These are phyloP conservation scores for Boulengeromyrus knoepffleri DNA, from an alignment of 2,113 vertebrate species.

Conservation along the genomic window DNA sequence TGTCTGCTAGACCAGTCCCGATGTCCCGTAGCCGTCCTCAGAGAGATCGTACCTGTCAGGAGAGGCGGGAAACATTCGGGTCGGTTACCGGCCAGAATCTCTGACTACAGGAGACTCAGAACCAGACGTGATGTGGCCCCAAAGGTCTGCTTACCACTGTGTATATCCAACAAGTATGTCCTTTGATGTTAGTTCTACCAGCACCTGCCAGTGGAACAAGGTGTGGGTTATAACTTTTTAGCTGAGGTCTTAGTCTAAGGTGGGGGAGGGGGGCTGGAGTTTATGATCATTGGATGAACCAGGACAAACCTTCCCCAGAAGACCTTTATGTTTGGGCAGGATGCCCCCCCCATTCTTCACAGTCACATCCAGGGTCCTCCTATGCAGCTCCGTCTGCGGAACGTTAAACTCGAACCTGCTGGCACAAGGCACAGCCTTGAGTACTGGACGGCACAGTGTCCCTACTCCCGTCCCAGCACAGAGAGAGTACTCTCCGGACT, in stretches of 20 bases:
- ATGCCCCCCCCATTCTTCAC: slow-evolving; percentile 93
- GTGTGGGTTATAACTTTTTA: neutral
- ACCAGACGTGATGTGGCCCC: neutral
- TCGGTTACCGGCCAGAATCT: neutral
- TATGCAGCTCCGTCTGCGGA: slow-evolving; percentile 79
- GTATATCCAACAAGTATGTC: slow-evolving; percentile 88
- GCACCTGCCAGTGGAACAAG: slow-evolving; percentile 53
- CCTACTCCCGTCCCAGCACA: neutral
- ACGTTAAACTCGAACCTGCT: slow-evolving; percentile 89
- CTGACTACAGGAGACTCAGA: neutral
- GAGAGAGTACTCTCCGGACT: neutral
- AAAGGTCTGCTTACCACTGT: slow-evolving; percentile 70
- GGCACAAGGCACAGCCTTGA: slow-evolving; percentile 8
- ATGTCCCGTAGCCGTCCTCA: slow-evolving; percentile 71
- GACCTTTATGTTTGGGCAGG: slow-evolving; percentile 92
- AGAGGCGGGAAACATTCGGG: slow-evolving; percentile 8
- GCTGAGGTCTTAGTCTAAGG: neutral
- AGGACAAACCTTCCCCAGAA: slow-evolving; percentile 82
- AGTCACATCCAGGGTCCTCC: slow-evolving; percentile 85
- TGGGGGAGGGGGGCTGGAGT: no score
- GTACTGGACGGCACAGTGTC: neutral
- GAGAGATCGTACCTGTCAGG: slow-evolving; percentile 80
- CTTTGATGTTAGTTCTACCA: slow-evolving; percentile 80
- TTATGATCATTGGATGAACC: neutral
- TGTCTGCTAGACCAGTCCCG: slow-evolving; percentile 48